Percentiles rank a stretch among this genome's conserved stretches.
phyloP scores from a whole-genome alignment of 2,113 vertebrate genomes.

The Stomatorhinus ivindoensis region DNA sequence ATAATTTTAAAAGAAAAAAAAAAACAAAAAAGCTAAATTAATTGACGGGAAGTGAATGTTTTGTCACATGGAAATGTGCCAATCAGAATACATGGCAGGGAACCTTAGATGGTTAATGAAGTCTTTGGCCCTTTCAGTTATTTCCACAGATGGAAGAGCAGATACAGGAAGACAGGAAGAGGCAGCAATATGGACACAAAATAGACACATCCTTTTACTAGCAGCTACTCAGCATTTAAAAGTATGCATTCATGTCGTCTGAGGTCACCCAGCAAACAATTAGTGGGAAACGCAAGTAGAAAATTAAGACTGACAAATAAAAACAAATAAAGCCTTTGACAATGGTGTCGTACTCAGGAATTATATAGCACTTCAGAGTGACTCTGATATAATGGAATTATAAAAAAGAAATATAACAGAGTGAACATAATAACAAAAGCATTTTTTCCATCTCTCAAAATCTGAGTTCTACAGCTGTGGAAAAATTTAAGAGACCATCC shows the following conservation, averaged over 20 bases:
- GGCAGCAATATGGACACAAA: background rate
- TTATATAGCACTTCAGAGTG: too few relatives aligned
- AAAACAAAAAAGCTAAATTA: background rate
- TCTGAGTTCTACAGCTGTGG: too few relatives aligned
- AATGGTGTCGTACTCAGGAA: too few relatives aligned
- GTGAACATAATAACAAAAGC: too few relatives aligned
- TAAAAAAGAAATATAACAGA: too few relatives aligned
- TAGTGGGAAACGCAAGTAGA: background rate
- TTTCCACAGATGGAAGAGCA: constrained; percentile 1
- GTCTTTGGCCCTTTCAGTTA: background rate
- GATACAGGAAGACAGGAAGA: background rate
- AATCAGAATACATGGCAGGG: background rate
- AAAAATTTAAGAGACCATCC: too few relatives aligned
- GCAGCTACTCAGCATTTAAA: background rate
- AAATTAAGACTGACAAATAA: background rate
- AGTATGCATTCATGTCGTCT: background rate
- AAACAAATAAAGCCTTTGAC: too few relatives aligned
- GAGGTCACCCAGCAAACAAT: background rate
- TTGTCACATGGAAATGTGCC: background rate
- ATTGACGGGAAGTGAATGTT: background rate
- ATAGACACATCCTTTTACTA: background rate
- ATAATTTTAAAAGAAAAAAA: background rate
- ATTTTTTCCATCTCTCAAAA: too few relatives aligned
- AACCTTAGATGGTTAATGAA: constrained; percentile 16
- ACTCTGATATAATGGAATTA: too few relatives aligned